Evolutionary conservation across 1,140 invertebrate species (phyloP).

Genomic region (Schlechtendalia chinensis): DNA sequence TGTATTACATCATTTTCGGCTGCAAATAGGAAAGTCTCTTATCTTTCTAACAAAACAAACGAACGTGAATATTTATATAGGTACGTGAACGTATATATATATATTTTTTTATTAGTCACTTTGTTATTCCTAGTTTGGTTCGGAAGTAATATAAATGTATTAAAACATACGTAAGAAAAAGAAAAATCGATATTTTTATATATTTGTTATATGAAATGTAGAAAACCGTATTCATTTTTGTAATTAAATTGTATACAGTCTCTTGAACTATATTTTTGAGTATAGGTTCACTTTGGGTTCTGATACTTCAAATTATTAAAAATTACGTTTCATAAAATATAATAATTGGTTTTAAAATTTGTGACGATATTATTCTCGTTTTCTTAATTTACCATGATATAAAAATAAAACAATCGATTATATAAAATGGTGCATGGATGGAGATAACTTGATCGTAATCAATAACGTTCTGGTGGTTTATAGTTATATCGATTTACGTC

Average conservation of each 20-base stretch:
- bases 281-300: not conserved
- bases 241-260: not conserved
- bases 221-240: not conserved
- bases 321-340: too few relatives aligned
- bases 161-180: not conserved
- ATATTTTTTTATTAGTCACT: slow-evolving; percentile 17
- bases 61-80: not conserved
- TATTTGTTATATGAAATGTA: not conserved
- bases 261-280: not conserved
- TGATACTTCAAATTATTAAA: not conserved
- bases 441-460: too few relatives aligned
- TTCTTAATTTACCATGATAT: too few relatives aligned
- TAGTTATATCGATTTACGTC: too few relatives aligned
- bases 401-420: too few relatives aligned
- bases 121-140: slow-evolving; percentile 1
- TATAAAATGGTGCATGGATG: too few relatives aligned
- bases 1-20: not conserved
- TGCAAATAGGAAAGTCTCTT: not conserved
- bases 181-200: not conserved
- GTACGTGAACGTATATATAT: not conserved
- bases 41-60: slow-evolving; percentile 17
- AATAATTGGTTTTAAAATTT: too few relatives aligned
- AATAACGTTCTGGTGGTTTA: too few relatives aligned
- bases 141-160: not conserved
- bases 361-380: too few relatives aligned